Base-by-base conservation (phyloP, 1,140 invertebrate genomes). In the Ectropis grisescens region DNA sequence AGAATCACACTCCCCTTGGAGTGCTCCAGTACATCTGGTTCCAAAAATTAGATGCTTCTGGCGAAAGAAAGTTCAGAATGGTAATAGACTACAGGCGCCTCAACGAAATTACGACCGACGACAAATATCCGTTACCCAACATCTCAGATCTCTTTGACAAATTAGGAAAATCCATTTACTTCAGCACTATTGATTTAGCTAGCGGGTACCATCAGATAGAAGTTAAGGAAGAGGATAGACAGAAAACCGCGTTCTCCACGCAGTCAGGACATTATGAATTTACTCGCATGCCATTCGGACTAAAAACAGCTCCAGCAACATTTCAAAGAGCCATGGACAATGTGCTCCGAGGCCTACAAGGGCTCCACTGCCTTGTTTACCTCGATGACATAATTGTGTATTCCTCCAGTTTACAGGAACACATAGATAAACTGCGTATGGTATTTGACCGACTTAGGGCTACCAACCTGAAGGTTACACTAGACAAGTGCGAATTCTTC, bases 321-420 rank as follows among this genome's bases (percentile, higher is more conserved):
- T 47, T 53, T 10, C 45, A 26, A 26, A 26, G 24, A 10, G 24
- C 24, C 10, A 26, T 26, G 24, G 24, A 26, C 10, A 26, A 26
- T 14, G 38, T 53, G 7, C 13, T 50, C 15, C 27, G 46, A 23
- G 46, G 41, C 9, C 11, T 41, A 15, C 41, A 44, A 10, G 38
- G 29, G 2, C 24, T 40, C 0, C 41, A 45, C n/a, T 50, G 47
- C 5, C 26, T 43, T 19, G 32, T 42, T n/a, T 48, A 48, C 15
- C 27, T 48, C n/a, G 40, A 43, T 26, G 40, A 50, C 29, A 44
- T 50, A 10, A 49, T 47, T 22, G 30, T 47, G 15, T 53, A 33
- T 29, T 43, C 34, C 10, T 10, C 26, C 8, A 47, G 29, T 14
- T 9, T 51, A 29, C 8, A 37, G 6, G 41, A 51, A 19, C 42